Percentiles rank a stretch among this genome's conserved stretches.
phyloP scores from a whole-genome alignment of 2,113 vertebrate genomes.

The Hippocampus abdominalis region DNA sequence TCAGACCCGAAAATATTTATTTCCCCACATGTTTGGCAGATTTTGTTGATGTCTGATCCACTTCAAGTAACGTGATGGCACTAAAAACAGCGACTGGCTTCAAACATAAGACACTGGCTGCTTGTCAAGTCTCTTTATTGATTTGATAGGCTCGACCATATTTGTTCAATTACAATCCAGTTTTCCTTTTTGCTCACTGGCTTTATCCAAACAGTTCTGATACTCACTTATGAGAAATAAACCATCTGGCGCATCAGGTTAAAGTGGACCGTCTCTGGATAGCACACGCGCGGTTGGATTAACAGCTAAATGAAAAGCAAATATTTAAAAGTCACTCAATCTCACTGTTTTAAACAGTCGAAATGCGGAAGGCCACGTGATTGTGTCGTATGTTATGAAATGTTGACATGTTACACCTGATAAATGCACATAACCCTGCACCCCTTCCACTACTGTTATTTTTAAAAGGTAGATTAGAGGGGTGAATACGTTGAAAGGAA shows the following conservation, averaged over 20 bases:
- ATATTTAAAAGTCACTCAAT: not conserved
- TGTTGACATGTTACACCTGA: not conserved
- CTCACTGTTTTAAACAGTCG: not conserved
- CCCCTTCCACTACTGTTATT: not conserved
- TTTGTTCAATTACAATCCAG: not conserved
- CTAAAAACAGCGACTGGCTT: not conserved
- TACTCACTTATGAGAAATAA: not conserved
- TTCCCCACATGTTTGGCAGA: not conserved
- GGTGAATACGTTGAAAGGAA: not conserved
- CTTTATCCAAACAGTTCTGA: not conserved
- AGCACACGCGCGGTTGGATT: not conserved
- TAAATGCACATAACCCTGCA: not conserved
- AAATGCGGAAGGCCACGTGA: not conserved
- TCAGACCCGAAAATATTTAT: not conserved
- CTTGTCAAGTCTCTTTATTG: not conserved
- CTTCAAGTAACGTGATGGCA: not conserved
- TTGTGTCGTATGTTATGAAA: not conserved
- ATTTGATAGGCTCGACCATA: not conserved
- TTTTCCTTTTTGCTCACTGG: not conserved
- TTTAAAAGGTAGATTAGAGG: not conserved
- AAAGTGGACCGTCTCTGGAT: not conserved
- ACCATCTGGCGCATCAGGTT: not conserved
- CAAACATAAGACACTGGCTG: not conserved
- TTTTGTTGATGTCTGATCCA: not conserved
- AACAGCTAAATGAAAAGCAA: not conserved